Evolutionary conservation across 2,113 vertebrate species (phyloP).

Genomic region (Scomber scombrus): DNA sequence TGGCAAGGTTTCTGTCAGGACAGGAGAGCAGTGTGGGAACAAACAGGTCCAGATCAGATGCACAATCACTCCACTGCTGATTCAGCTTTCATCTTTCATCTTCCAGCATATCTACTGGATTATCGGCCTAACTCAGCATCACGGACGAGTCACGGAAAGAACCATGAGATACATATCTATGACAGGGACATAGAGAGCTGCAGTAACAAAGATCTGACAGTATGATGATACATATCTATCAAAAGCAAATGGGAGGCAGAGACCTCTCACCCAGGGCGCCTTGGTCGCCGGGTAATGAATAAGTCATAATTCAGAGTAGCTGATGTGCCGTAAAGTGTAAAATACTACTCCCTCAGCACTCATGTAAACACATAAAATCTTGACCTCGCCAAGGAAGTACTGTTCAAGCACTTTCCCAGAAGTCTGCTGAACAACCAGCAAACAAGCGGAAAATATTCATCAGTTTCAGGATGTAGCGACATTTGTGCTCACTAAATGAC

Average conservation of each 20-base stretch:
- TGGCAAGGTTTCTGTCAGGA: constrained; percentile 36
- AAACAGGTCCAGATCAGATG: constrained; percentile 54
- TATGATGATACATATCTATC: constrained; percentile 55
- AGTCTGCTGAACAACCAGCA: constrained; percentile 47
- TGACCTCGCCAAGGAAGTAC: constrained; percentile 54
- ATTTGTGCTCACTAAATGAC: constrained; percentile 35
- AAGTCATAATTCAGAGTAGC: constrained; percentile 57
- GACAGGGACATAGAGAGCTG: constrained; percentile 5
- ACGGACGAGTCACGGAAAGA: constrained; percentile 44
- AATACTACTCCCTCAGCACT: constrained; percentile 40
- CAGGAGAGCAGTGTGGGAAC: constrained; percentile 49
- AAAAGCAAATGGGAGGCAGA: constrained; percentile 45
- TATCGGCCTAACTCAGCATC: constrained; percentile 47
- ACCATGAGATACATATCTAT: constrained; percentile 46
- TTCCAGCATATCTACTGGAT: constrained; percentile 37
- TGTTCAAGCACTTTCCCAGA: constrained; percentile 64
- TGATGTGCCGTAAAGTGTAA: constrained; percentile 61
- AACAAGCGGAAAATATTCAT: constrained; percentile 70
- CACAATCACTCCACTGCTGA: constrained; percentile 15
- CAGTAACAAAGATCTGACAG: constrained; percentile 61
- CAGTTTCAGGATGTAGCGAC: constrained; percentile 63
- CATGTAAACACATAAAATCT: constrained; percentile 45
- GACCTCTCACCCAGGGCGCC: constrained; percentile 41
- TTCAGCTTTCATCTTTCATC: constrained; percentile 40
- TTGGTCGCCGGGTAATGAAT: constrained; percentile 47